A percentile compares a stretch with the other conserved stretches of the same genome.
phyloP scores from a whole-genome alignment of 2,888 invertebrate genomes.

The Rhagonycha fulva region DNA sequence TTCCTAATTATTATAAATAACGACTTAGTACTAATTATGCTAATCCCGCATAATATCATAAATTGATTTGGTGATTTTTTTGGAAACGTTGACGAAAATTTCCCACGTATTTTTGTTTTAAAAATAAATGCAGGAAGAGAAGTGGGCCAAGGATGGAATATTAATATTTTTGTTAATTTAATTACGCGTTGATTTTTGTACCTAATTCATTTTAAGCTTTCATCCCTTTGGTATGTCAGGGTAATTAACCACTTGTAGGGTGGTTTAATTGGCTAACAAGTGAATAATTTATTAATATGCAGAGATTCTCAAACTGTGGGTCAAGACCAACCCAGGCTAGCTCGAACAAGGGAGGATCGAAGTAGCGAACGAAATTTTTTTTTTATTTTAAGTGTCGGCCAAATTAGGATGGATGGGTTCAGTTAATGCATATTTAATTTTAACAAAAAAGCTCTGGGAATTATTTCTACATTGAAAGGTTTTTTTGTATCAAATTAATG shows the following conservation, averaged over 20 bases:
- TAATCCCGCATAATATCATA: not conserved
- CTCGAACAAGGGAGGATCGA: not conserved
- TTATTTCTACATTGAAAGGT: not conserved
- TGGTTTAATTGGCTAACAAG: not conserved
- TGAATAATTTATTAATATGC: not conserved
- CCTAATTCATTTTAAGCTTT: not conserved
- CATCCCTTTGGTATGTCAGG: not conserved
- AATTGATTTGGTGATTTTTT: not conserved
- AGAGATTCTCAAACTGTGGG: not conserved
- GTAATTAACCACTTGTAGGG: not conserved
- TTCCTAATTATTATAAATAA: not conserved
- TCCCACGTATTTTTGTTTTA: not conserved
- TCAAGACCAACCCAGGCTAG: not conserved
- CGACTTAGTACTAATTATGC: not conserved
- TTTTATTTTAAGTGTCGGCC: not conserved
- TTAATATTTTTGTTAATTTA: not conserved
- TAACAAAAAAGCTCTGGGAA: not conserved
- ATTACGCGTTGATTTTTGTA: not conserved
- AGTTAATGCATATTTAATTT: not conserved
- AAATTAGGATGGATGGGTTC: not conserved
- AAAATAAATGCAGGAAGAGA: not conserved
- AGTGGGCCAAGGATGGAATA: not conserved
- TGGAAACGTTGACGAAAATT: not conserved
- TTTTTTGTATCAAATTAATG: not conserved
- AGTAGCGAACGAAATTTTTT: not conserved